Base-by-base conservation (phyloP, 2,797 vertebrate genomes). In the Rachycentron canadum region DNA sequence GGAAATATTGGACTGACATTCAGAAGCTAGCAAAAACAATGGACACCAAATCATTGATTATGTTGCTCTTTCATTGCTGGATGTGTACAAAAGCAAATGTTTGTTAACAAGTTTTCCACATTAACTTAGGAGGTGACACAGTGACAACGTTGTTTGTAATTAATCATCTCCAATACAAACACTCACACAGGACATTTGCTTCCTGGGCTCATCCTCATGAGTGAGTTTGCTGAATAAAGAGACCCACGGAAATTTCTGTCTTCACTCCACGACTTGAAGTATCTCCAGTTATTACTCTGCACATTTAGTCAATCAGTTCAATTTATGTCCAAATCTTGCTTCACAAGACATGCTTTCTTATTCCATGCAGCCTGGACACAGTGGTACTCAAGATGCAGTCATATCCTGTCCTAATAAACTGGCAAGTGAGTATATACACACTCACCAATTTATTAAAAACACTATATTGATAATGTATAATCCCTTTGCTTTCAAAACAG, bases 151-250 rank as follows among this genome's bases (percentile, higher is more conserved):
- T 25, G 28, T 34, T 7, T 38, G 19, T 19, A 47, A 12, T 23
- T 16, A 3, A 49, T 12, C 17, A 60, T 38, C 43, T 60, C 23
- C n/a, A 10, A 47, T 21, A 17, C n/a, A 49, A 8, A 14, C 66
- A 16, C 43, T 43, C 66, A 45, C 53, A 53, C 26, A 69, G 26
- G 21, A 23, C 7, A 47, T 69, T 69, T 47, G 32, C 43, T 43
- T 43, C 12, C 36, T 53, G 17, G 16, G 23, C 17, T 23, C 26
- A 59, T 23, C n/a, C n/a, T 36, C n/a, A 26, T 49, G 30, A 26
- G 36, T 0, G 30, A 13, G 40, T 71, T 30, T 40, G 34, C n/a
- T 71, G 23, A 7, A 40, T 28, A 52, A 40, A 17, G 23, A 53
- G 62, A 53, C 58, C 9, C 40, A 23, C 14, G 30, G 7, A 77